Base-by-base conservation (phyloP, 2,888 invertebrate species). In the Lithodes maja region DNA sequence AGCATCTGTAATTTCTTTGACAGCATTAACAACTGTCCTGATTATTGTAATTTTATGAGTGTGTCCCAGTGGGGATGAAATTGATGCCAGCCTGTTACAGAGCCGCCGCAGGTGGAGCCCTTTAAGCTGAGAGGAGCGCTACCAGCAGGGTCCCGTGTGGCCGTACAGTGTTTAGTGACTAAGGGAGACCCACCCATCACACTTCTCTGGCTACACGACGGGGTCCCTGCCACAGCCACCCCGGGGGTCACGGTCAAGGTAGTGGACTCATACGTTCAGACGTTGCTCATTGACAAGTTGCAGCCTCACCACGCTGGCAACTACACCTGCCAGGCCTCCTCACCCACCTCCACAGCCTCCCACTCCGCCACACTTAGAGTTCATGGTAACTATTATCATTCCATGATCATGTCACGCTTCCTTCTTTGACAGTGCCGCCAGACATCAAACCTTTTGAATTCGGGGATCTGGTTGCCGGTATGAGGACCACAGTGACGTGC, bases 151-250 rank as follows among this genome's bases (percentile, higher is more conserved):
- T 96, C 97, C 96, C 95, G 98, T 92, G 97, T 97, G 61, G 97
- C 97, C 90, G 97, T 98, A 93, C 96, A 97, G 92, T 98, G 98
- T 94, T 97, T 97, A 94, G 97, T 98, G 93, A 95, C 97, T 93
- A 97, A 98, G 94, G 98, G 98, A 50, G 98, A 98, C 94, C 95
- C 97, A 93, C 98, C 98, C 81, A 96, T 98, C 92, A 96, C 96
- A 92, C 97, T 98, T 94, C 96, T 96, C 85, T 99, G 98, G 98
- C 97, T 97, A 93, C 96, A 89, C 49, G 69, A 89, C 85, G 84
- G 80, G 17, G 55, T 68, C 81, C 81, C 88, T 15, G 91, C 90
- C 74, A 82, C 79, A 15, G 53, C 86, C 55, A 81, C 87, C n/a
- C 86, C 90, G 95, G 94, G 95, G 92, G 95, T 96, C 94, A 95